Base-by-base conservation (phyloP, 2,113 vertebrate species). In the Gyps fulvus region DNA sequence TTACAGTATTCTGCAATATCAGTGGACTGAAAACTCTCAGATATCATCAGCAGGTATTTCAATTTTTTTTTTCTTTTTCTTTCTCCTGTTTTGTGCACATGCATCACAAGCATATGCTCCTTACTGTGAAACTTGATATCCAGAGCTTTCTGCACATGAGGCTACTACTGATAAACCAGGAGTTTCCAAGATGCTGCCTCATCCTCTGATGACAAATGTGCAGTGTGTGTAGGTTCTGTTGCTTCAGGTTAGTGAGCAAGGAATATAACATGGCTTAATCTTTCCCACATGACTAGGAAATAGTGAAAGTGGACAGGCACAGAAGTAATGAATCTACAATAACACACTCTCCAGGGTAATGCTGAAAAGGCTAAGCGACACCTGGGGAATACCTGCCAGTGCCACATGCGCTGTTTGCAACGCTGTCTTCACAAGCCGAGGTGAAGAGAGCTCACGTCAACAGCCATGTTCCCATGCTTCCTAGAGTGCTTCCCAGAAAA, bases 401-500 rank as follows among this genome's bases (percentile, higher is more conserved):
- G n/a, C 36, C 34, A 40, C 34, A 3, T 0, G 6, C 21, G 34
- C 23, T 6, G 10, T 58, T 49, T 67, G 76, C 42, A 52, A 26
- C 0, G 14, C 32, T 47, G 25, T 13, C 23, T 23, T 11, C 1
- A 1, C 14, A 55, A 57, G 15, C 54, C 32, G 45, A 43, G 17
- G 15, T 22, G 25, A 16, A 72, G 40, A 38, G 67, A 38, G 34
- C 59, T 92, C 89, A 11, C 1, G 0, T 15, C 17, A n/a, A 10
- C 27, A 82, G 29, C 29, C 63, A 38, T 0, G 0, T 34, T 36
- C 71, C 59, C 32, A 42, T 2, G 9, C 89, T 72, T 77, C 66
- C 88, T 57, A 86, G 89, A 74, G 47, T 2, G 10, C 89, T 69
- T 81, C 66, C 88, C 65, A 90, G 90, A 74, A 89, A 81, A 83